Percentiles rank a stretch among this genome's conserved stretches.
Evolutionary conservation across 1,140 invertebrate genomes (phyloP).

Genomic region (Pseudachorutes palmiensis): DNA sequence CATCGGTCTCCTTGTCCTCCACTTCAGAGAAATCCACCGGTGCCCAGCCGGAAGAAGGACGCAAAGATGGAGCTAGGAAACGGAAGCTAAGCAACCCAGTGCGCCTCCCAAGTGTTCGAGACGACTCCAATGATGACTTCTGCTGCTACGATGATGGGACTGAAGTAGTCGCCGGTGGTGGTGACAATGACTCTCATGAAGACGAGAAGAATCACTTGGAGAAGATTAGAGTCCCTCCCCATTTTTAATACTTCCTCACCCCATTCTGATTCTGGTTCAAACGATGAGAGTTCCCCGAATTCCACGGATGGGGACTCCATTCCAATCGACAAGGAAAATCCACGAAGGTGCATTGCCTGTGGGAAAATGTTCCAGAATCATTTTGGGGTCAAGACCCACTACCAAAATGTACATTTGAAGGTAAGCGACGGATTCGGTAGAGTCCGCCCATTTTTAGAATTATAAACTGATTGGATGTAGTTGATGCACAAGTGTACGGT

Average conservation of each 20-base stretch:
- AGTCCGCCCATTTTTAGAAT: not conserved
- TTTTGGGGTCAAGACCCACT: conserved; percentile 90
- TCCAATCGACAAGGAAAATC: conserved; percentile 35
- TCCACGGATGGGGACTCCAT: conserved; percentile 27
- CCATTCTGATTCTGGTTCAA: not conserved
- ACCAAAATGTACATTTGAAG: conserved; percentile 91
- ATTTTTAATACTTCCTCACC: conserved; percentile 19
- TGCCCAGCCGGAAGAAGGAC: conserved; percentile 13
- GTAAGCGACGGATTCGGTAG: conserved; percentile 14
- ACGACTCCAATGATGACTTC: conserved; percentile 38
- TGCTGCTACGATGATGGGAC: conserved; percentile 38
- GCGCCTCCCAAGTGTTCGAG: conserved; percentile 27
- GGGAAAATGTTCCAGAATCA: conserved; percentile 90
- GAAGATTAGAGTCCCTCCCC: conserved; percentile 17
- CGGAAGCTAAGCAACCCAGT: conserved; percentile 34
- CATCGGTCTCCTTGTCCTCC: conserved; percentile 2
- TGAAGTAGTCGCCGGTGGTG: conserved; percentile 11
- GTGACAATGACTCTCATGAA: conserved; percentile 23
- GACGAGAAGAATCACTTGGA: conserved; percentile 22
- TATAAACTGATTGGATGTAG: not conserved
- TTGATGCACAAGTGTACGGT: conserved; percentile 79
- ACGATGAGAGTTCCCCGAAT: conserved; percentile 14
- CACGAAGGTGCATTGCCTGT: conserved; percentile 77
- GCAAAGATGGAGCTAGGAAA: conserved; percentile 32
- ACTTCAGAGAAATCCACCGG: conserved; percentile 6